Conservation (phyloP, 2,888 invertebrate species). For the Drosophila melanocephala region DNA sequence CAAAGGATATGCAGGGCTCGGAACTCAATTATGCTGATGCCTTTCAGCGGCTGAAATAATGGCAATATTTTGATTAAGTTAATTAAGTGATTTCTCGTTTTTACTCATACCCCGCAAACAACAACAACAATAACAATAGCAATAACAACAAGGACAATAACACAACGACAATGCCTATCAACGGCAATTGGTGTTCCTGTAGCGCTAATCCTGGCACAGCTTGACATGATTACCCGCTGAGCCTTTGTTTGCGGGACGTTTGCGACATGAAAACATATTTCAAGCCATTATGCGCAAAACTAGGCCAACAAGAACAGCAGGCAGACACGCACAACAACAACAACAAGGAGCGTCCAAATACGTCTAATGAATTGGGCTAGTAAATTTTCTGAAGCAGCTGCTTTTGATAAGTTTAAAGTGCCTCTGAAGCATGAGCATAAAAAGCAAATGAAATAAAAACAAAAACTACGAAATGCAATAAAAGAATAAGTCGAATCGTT, state of each 20-base stretch:
- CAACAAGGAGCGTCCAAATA: constrained; percentile 46
- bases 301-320: constrained; percentile 58
- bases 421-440: constrained; percentile 39
- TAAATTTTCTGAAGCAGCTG: constrained; percentile 63
- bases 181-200: constrained; percentile 49
- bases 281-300: constrained; percentile 66
- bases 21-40: constrained; percentile 36
- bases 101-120: constrained; percentile 19
- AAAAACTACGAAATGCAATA: constrained; percentile 15
- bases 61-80: constrained; percentile 80
- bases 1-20: constrained; percentile 24
- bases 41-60: constrained; percentile 64
- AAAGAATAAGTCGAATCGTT: constrained; percentile 22
- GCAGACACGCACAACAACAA: constrained; percentile 22
- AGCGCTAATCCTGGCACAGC: constrained; percentile 64
- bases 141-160: constrained; percentile 33
- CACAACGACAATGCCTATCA: constrained; percentile 61
- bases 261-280: constrained; percentile 75
- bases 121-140: constrained; percentile 19
- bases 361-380: constrained; percentile 72
- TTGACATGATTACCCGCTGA: constrained; percentile 70
- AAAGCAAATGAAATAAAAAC: constrained; percentile 33
- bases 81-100: constrained; percentile 74
- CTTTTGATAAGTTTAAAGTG: constrained; percentile 72
- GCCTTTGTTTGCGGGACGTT: constrained; percentile 54